Percentiles rank a stretch among this genome's conserved stretches.
phyloP scores from a whole-genome alignment of 2,888 invertebrate species.

The Microplitis deprimator region DNA sequence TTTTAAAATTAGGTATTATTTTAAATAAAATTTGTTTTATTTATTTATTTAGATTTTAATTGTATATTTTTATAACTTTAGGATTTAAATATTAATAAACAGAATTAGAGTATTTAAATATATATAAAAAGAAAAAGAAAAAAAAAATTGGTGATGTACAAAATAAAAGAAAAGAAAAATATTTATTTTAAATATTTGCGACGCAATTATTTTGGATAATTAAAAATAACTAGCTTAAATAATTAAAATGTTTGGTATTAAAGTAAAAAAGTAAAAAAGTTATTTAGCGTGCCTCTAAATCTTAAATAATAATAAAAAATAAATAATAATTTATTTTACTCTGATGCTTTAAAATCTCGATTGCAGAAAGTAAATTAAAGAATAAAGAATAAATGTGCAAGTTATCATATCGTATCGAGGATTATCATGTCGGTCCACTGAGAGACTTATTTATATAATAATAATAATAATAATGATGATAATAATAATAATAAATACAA shows the following conservation, averaged over 20 bases:
- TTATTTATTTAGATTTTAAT: no score
- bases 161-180: background rate
- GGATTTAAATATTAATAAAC: no score
- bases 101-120: no score
- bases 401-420: slow-evolving; percentile 24
- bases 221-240: background rate
- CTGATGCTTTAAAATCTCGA: slow-evolving; percentile 27
- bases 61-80: no score
- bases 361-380: slow-evolving; percentile 38
- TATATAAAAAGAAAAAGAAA: no score
- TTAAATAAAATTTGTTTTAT: no score
- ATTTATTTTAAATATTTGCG: background rate
- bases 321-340: slow-evolving; percentile 16
- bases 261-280: background rate
- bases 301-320: background rate
- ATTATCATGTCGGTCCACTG: slow-evolving; percentile 16
- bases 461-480: slow-evolving; percentile 2
- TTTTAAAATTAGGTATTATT: no score
- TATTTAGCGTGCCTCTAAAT: slow-evolving; percentile 28
- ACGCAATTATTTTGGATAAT: background rate
- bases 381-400: slow-evolving; percentile 2
- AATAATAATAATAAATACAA: slow-evolving; percentile 31
- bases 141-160: no score
- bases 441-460: slow-evolving; percentile 20
- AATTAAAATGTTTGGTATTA: background rate